Evolutionary conservation across 2,888 invertebrate species (phyloP), one percentile per base, ranked within the genome.

Genomic region (Aplocera efformata): DNA sequence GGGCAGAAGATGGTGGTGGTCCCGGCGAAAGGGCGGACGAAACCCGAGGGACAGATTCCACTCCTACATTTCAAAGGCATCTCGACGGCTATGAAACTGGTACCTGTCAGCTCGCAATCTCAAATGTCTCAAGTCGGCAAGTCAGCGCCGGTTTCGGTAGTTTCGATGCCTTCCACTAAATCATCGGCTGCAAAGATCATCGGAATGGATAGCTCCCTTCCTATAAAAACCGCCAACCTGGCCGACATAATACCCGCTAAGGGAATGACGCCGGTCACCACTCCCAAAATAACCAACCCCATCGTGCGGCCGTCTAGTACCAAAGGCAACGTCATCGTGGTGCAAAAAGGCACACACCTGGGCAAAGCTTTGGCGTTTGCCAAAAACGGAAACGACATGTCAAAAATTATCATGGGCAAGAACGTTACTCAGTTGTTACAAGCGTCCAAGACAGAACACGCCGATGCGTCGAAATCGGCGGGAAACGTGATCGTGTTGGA

Each of bases 251-350:
- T 85, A 7, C 88, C 88, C 1, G 86, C 76, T 0, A 86, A 86
- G 52, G 85, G 84, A 0, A 59, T 82, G 42, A 58, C 83, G 3
- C 81, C 86, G 1, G 63, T 77, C 10, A 58, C 76, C 1, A 71
- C 80, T n/a, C 67, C 84, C 7, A 84, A 82, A 72, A 73, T 81
- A 11, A 68, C 75, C 4, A 85, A 82, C 54, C 85, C 88, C 1
- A 84, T 88, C 32, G 74, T 86, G 10, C 67, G 88, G 45, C 79
- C 85, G 10, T 71, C 78, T 28, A 82, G 74, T 50, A 69, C 85
- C 11, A 91, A 91, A 68, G 88, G 90, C 33, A 91, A 89, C 60
- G 83, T 91, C 11, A 90, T 91, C 53, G 89, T 91, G 10, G 89
- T 91, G 13, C 90, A 90, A 59, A 91, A 91, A 62, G 90, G 90